phyloP scores from a whole-genome alignment of 2,888 invertebrate species.

The Dexiosoma caninum region DNA sequence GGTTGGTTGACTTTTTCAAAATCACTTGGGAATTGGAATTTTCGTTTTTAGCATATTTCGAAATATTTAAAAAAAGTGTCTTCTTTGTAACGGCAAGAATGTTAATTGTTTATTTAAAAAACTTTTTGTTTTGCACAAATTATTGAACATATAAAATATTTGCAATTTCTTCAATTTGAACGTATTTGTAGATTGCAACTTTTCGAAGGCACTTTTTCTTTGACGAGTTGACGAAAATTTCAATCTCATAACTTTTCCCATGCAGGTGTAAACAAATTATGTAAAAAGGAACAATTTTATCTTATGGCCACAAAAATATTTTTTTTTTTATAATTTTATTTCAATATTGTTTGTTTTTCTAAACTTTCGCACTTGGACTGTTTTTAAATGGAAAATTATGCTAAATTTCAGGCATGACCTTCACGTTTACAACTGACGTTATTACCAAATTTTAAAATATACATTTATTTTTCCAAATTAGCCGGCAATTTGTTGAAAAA shows the following conservation, averaged over 20 bases:
- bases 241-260: conserved; percentile 76
- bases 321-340: conserved; percentile 3
- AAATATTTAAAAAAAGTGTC: conserved; percentile 62
- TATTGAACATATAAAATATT: conserved; percentile 75
- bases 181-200: conserved; percentile 59
- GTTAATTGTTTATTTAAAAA: conserved; percentile 64
- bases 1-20: background rate
- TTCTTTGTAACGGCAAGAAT: conserved; percentile 63
- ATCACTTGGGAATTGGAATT: conserved; percentile 6
- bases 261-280: conserved; percentile 64
- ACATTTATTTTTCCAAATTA: conserved; percentile 45
- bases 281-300: background rate
- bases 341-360: background rate
- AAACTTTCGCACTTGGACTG: background rate
- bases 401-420: conserved; percentile 62
- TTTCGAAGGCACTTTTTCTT: conserved; percentile 39
- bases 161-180: conserved; percentile 72
- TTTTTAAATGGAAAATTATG: conserved; percentile 17
- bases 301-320: background rate
- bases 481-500: background rate
- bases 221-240: conserved; percentile 63
- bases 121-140: conserved; percentile 75
- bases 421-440: conserved; percentile 12
- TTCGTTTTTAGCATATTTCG: conserved; percentile 5
- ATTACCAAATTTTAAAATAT: conserved; percentile 49